phyloP scores from a whole-genome alignment of 2,888 invertebrate genomes.

The Trilocha varians region DNA sequence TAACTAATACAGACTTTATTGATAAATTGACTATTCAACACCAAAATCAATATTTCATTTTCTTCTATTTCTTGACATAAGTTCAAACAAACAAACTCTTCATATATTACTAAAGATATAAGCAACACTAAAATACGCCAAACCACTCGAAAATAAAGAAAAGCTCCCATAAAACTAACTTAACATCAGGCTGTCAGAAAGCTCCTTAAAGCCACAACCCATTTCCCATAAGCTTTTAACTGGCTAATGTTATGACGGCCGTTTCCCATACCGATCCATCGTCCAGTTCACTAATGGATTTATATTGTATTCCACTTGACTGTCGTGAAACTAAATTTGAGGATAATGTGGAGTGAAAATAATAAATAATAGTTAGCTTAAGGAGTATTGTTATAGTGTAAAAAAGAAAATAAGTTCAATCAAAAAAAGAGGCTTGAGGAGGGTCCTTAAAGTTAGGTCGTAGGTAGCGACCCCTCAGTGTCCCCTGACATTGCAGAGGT shows the following conservation, averaged over 20 bases:
- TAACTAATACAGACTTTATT: too few species aligned
- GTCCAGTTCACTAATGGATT: not conserved
- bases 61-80: too few species aligned
- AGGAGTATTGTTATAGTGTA: too few species aligned
- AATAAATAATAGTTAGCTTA: too few species aligned
- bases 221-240: slow-evolving; percentile 13
- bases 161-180: not conserved
- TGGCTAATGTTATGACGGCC: slow-evolving; percentile 2
- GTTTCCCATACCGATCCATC: not conserved
- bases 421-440: too few species aligned
- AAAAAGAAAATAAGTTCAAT: not conserved
- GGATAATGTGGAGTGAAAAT: not conserved
- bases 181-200: not conserved
- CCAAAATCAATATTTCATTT: too few species aligned
- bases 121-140: not conserved
- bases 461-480: too few species aligned
- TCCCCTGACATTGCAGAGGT: too few species aligned
- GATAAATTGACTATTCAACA: too few species aligned
- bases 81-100: too few species aligned
- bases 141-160: not conserved
- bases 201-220: not conserved
- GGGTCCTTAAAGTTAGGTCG: too few species aligned
- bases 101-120: too few species aligned
- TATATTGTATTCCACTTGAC: not conserved
- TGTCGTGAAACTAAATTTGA: not conserved